These are phyloP conservation scores for Aphelinus certus DNA, from an alignment of 1,140 invertebrate species.

Conservation along the genomic window DNA sequence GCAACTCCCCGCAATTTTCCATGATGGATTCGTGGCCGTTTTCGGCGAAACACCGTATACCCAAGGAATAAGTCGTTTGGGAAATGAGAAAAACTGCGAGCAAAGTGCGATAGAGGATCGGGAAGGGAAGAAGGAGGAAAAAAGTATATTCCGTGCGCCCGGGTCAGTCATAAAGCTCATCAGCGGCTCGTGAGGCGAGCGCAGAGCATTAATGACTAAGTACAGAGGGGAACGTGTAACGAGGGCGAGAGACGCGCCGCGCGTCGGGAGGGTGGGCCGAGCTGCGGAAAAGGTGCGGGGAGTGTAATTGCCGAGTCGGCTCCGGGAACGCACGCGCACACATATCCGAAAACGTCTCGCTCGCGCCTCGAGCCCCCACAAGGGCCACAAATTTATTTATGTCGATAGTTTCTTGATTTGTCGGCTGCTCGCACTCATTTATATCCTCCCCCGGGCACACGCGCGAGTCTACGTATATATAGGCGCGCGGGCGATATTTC, in stretches of 20 bases:
- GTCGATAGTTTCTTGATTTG: slow-evolving; percentile 69
- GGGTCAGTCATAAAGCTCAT: slow-evolving; percentile 27
- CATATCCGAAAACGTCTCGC: slow-evolving; percentile 33
- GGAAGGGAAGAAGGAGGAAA: too few relatives aligned
- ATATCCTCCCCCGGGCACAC: slow-evolving; percentile 52
- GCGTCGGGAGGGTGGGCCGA: not conserved
- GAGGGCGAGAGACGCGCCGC: not conserved
- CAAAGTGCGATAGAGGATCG: too few relatives aligned
- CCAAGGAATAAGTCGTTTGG: too few relatives aligned
- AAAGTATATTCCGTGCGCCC: too few relatives aligned
- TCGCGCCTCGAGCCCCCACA: slow-evolving; percentile 55
- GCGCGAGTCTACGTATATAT: slow-evolving; percentile 14
- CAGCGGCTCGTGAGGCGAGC: slow-evolving; percentile 37
- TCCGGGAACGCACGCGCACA: not conserved
- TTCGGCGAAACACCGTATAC: too few relatives aligned
- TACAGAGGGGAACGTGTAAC: slow-evolving; percentile 36
- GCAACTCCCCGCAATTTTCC: too few relatives aligned
- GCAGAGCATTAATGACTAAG: slow-evolving; percentile 40
- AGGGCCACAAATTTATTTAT: slow-evolving; percentile 66
- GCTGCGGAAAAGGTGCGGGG: slow-evolving; percentile 10
- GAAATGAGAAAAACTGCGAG: too few relatives aligned
- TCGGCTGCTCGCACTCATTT: slow-evolving; percentile 63
- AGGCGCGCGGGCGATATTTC: too few relatives aligned
- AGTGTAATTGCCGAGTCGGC: slow-evolving; percentile 54
- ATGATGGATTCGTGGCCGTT: too few relatives aligned